phyloP scores from a whole-genome alignment of 2,113 vertebrate species.

The Sebastes schlegelii region DNA sequence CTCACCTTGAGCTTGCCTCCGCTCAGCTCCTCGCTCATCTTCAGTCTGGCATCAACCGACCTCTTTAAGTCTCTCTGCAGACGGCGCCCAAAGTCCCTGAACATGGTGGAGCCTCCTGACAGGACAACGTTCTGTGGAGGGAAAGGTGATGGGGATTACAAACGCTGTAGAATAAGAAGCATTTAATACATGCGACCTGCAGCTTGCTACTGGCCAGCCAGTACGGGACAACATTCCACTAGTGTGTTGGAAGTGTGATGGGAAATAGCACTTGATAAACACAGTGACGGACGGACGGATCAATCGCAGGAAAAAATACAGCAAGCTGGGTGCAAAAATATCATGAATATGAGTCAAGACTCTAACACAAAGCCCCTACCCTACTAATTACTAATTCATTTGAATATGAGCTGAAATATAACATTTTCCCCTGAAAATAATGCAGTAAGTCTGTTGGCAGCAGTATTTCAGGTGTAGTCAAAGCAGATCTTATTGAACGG shows the following conservation, averaged over 20 bases:
- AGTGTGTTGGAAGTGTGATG: not conserved
- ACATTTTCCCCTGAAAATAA: not conserved
- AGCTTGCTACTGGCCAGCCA: not conserved
- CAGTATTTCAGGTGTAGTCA: not conserved
- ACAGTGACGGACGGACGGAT: not conserved
- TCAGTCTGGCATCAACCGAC: slow-evolving; percentile 95
- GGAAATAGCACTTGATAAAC: not conserved
- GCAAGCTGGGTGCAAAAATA: not conserved
- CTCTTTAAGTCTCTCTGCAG: slow-evolving; percentile 97
- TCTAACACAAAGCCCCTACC: not conserved
- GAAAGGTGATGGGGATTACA: not conserved
- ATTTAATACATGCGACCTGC: not conserved
- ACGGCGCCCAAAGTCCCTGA: slow-evolving; percentile 97
- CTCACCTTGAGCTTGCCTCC: slow-evolving; percentile 96
- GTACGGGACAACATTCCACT: not conserved
- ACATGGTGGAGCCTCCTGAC: slow-evolving; percentile 97
- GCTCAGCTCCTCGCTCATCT: slow-evolving; percentile 97
- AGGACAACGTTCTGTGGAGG: slow-evolving; percentile 75
- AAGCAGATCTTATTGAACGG: not conserved
- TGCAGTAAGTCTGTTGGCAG: not conserved
- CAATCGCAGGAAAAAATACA: not conserved
- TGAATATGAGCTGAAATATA: not conserved
- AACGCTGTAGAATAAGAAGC: not conserved
- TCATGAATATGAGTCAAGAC: not conserved
- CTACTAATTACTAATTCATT: not conserved